Percentiles rank a stretch among this genome's conserved stretches.
These are phyloP conservation scores for Pseudotriccus pelzelni DNA, from an alignment of 2,797 vertebrate species.

Conservation along the genomic window DNA sequence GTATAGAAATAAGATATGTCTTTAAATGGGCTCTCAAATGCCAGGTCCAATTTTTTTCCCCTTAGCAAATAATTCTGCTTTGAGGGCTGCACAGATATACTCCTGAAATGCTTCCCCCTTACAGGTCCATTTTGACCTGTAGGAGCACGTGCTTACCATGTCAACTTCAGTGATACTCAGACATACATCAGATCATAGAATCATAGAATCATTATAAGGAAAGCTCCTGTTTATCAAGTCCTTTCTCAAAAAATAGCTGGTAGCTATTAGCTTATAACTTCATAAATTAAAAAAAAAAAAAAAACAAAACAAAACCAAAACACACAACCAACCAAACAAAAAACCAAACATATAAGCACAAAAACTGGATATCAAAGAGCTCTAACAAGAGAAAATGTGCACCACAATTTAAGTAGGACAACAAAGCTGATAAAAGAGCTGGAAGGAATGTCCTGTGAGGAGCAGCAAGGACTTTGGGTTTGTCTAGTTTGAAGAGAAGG, in stretches of 20 bases:
- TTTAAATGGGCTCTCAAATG: not conserved
- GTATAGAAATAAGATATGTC: not conserved
- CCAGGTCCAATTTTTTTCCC: no score
- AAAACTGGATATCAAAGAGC: not conserved
- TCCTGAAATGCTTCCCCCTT: not conserved
- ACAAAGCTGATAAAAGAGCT: not conserved
- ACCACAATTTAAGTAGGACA: not conserved
- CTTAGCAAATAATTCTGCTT: not conserved
- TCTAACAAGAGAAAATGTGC: not conserved
- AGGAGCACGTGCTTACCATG: not conserved
- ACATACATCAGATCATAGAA: not conserved
- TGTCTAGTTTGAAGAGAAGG: not conserved
- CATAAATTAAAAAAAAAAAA: no score
- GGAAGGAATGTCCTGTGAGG: not conserved
- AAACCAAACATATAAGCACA: not conserved
- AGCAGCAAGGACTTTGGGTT: not conserved
- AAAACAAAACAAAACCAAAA: no score
- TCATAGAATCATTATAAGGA: not conserved
- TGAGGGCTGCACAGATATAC: not conserved
- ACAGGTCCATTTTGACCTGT: not conserved
- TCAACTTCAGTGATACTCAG: not conserved
- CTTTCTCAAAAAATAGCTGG: not conserved
- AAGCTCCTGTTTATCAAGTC: not conserved
- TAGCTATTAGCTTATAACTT: not conserved
- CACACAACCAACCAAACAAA: no score